phyloP scores from a whole-genome alignment of 2,888 invertebrate species.

The Eilema depressum region DNA sequence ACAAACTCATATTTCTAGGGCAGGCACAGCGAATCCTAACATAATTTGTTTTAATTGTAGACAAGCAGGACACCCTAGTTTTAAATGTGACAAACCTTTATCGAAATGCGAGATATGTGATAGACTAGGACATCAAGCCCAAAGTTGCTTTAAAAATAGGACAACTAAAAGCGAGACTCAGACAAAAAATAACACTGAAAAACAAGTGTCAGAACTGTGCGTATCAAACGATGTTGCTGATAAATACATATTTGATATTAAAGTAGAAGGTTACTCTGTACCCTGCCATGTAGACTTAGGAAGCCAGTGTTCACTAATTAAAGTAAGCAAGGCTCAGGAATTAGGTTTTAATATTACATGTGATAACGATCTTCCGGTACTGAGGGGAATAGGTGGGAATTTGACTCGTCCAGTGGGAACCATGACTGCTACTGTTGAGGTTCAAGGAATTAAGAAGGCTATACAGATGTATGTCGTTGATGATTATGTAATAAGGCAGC shows the following conservation, averaged over 20 bases:
- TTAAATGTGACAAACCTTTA: not conserved
- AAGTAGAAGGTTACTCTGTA: not conserved
- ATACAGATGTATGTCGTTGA: constrained; percentile 11
- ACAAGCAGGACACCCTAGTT: not conserved
- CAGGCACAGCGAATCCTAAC: no score
- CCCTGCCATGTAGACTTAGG: not conserved
- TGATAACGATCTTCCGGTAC: not conserved
- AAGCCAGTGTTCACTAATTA: constrained; percentile 11
- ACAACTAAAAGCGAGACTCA: not conserved
- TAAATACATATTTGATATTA: not conserved
- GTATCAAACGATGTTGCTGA: not conserved
- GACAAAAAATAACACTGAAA: not conserved
- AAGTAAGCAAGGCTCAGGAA: not conserved
- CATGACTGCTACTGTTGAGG: not conserved
- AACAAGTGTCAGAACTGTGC: not conserved
- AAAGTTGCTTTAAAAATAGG: not conserved
- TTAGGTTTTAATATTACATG: not conserved
- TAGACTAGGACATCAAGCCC: not conserved
- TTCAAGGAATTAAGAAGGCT: not conserved
- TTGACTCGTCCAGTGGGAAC: not conserved
- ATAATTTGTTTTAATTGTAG: constrained; percentile 9
- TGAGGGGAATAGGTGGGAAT: constrained; percentile 1
- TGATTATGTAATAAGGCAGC: not conserved
- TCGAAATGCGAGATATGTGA: not conserved
- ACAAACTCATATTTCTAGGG: not conserved